phyloP scores from a whole-genome alignment of 2,113 vertebrate species.

The Meleagris gallopavo region DNA sequence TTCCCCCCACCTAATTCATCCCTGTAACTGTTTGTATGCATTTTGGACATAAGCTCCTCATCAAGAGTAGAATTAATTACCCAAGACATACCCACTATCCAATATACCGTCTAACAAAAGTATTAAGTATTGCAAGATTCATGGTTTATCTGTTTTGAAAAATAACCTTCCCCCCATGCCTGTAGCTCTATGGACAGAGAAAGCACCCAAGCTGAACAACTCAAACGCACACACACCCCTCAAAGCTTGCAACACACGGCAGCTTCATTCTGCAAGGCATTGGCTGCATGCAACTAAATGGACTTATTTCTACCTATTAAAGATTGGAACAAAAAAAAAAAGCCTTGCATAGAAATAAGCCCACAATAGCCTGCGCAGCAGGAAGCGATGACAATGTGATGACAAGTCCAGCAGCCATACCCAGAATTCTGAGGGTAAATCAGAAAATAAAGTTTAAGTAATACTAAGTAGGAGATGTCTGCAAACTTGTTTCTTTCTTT shows the following conservation, averaged over 20 bases:
- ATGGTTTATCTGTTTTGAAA: constrained; percentile 33
- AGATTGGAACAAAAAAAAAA: not conserved
- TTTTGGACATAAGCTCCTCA: constrained; percentile 26
- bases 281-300: not conserved
- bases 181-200: constrained; percentile 14
- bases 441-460: constrained; percentile 74
- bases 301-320: constrained; percentile 61
- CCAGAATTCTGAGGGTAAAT: constrained; percentile 74
- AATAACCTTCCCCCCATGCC: not conserved
- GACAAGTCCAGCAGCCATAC: constrained; percentile 77
- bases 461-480: constrained; percentile 53
- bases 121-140: constrained; percentile 15
- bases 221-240: not conserved
- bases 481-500: constrained; percentile 41
- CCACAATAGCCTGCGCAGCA: constrained; percentile 71
- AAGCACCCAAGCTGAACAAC: not conserved
- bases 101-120: constrained; percentile 25
- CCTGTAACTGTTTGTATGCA: not conserved
- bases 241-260: not conserved
- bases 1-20: constrained; percentile 23
- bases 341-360: constrained; percentile 32
- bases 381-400: constrained; percentile 79
- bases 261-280: not conserved
- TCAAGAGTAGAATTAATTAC: constrained; percentile 14
- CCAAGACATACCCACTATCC: not conserved